Evolutionary conservation across 1,140 invertebrate species (phyloP), one percentile per base, ranked within the genome.

Genomic region (Achatina immaculata): DNA sequence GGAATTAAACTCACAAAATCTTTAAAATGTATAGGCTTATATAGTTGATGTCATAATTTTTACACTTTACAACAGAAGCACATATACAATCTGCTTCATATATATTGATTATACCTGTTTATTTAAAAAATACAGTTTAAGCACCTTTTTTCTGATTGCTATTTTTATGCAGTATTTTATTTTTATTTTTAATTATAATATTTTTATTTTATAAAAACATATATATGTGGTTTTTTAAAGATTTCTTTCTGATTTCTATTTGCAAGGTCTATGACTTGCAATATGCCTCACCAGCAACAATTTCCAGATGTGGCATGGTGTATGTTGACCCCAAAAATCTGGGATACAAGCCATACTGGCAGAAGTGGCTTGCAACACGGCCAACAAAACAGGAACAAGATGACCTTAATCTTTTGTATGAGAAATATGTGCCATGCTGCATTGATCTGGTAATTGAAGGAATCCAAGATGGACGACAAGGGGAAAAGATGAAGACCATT

Each of bases 261-360:
- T 43, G 9, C 40, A 28, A 94, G 94, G 94, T 97, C 31, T 96
- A 95, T 58, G 95, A 97, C 91, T 93, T 98, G 65, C 94, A 95
- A 87, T 97, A 91, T 84, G 91, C 91, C 19, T 92, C 91, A 24
- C 91, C 91, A 28, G 91, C 91, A 34, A 92, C 91, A 28, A 90
- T 92, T 21, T 92, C 91, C 21, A 85, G 91, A 48, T 92, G 91
- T 88, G 91, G 91, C 81, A 92, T 92, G 91, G 91, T 92, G 0
- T 92, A 90, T 80, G 91, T 92, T 16, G 96, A 97, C 87, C 96
- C 96, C 0, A 96, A 96, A 90, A 96, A 96, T 92, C 92, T 98
- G 40, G 95, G 96, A 0, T 96, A 95, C 88, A 92, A 94, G 82
- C 96, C 96, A 0, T 97, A 94, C 90, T 96, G 96, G 95, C 92